A percentile compares a stretch with the other conserved stretches of the same genome.
phyloP scores from a whole-genome alignment of 2,888 invertebrate species.

The Spilosoma lubricipeda region DNA sequence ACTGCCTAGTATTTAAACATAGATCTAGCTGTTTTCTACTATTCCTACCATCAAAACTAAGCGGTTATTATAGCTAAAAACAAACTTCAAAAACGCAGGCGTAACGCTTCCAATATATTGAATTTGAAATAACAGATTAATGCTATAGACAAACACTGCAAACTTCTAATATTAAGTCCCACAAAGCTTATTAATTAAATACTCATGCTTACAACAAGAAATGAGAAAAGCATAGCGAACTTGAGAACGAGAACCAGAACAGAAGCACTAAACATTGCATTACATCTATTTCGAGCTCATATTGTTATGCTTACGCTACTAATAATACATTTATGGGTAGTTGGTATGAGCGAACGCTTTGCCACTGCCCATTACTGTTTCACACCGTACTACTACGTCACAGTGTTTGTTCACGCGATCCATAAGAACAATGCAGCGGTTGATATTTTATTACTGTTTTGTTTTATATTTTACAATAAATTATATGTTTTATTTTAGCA shows the following conservation, averaged over 20 bases:
- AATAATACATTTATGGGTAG: constrained; percentile 67
- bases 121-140: constrained; percentile 42
- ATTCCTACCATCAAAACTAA: background rate
- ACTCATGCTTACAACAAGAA: constrained; percentile 49
- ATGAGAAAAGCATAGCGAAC: constrained; percentile 39
- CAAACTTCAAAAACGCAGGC: constrained; percentile 66
- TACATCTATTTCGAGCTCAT: constrained; percentile 66
- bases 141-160: constrained; percentile 43
- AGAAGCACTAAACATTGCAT: constrained; percentile 63
- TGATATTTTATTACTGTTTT: constrained; percentile 63
- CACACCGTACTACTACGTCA: constrained; percentile 29
- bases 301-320: constrained; percentile 74
- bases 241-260: constrained; percentile 41
- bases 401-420: constrained; percentile 39
- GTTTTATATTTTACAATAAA: constrained; percentile 43
- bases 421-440: constrained; percentile 74
- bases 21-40: background rate
- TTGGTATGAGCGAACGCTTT: constrained; percentile 45
- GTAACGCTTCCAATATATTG: constrained; percentile 67
- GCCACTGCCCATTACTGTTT: constrained; percentile 41
- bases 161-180: constrained; percentile 48
- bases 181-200: constrained; percentile 65
- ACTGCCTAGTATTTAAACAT: background rate
- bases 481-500: constrained; percentile 32
- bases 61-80: background rate